Conservation (phyloP, 2,888 invertebrate species). For the Limnephilus auricula region DNA sequence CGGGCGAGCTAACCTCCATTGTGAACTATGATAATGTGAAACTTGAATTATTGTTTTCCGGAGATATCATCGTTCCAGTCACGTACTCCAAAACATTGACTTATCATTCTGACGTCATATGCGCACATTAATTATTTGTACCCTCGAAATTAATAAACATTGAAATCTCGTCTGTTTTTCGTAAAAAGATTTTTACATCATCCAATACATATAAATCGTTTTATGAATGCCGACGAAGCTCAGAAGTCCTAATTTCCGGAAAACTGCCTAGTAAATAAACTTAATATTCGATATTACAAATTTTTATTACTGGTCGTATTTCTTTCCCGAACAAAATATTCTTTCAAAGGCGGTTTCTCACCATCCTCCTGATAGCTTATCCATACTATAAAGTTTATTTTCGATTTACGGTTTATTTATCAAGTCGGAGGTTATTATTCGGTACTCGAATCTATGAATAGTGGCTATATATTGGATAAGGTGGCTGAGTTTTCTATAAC, state of each 20-base stretch:
- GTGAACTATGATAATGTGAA: background rate
- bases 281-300: too few relatives aligned
- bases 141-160: background rate
- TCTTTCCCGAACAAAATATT: too few relatives aligned
- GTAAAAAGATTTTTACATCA: background rate
- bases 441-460: too few relatives aligned
- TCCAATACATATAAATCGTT: background rate
- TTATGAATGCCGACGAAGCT: background rate
- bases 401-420: too few relatives aligned
- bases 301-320: too few relatives aligned
- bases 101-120: constrained; percentile 15
- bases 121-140: background rate
- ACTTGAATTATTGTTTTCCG: constrained; percentile 7
- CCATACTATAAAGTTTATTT: too few relatives aligned
- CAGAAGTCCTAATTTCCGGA: background rate
- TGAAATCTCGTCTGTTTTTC: background rate
- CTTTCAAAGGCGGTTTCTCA: too few relatives aligned
- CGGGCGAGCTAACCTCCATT: constrained; percentile 27
- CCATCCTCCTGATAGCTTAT: too few relatives aligned
- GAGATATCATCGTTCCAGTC: background rate
- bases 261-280: background rate
- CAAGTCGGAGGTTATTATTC: too few relatives aligned
- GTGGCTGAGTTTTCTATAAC: too few relatives aligned
- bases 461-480: too few relatives aligned
- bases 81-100: constrained; percentile 3